A percentile compares a stretch with the other conserved stretches of the same genome.
Conservation (phyloP, 2,797 vertebrate genomes). For the Gallinago nigripennis region DNA sequence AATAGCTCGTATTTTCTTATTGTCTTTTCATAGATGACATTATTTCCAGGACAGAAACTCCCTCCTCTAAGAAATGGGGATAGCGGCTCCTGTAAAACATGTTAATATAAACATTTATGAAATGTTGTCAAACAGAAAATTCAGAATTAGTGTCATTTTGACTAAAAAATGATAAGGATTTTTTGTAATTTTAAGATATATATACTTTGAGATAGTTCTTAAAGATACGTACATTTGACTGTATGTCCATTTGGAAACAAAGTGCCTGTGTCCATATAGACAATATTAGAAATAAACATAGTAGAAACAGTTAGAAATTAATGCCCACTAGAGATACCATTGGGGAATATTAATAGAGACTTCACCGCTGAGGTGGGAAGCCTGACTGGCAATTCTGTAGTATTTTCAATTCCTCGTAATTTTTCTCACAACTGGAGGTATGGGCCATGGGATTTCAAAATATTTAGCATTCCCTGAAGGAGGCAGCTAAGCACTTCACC, state of each 20-base stretch:
- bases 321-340: accelerated
- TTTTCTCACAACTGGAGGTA: not conserved
- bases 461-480: accelerated
- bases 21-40: conserved; percentile 83
- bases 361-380: not conserved
- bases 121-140: not conserved
- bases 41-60: conserved; percentile 74
- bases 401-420: not conserved
- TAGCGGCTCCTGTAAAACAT: conserved; percentile 70
- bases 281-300: not conserved
- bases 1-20: conserved; percentile 78
- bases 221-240: not conserved
- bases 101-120: not conserved
- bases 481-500: not conserved
- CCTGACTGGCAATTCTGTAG: not conserved
- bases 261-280: not conserved
- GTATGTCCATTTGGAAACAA: not conserved
- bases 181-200: not conserved
- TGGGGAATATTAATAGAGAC: not conserved
- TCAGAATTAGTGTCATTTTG: not conserved
- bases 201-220: accelerated
- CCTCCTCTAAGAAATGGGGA: conserved; percentile 74
- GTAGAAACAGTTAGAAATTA: not conserved
- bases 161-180: accelerated
- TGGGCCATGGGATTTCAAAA: not conserved